phyloP scores from a whole-genome alignment of 2,888 invertebrate genomes.

The Stictocephala bisonia region DNA sequence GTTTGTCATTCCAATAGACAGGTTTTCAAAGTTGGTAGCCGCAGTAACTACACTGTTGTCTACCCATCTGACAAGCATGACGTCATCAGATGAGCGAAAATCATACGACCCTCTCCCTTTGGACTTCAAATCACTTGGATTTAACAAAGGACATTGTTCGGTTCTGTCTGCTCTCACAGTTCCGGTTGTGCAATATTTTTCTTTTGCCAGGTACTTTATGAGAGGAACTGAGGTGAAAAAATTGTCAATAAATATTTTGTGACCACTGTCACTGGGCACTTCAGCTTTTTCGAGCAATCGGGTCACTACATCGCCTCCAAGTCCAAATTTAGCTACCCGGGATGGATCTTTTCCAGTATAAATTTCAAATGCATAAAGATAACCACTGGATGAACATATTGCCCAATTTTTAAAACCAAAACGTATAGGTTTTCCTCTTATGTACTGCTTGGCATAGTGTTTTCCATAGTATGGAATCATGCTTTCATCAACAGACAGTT shows the following conservation, averaged over 20 bases:
- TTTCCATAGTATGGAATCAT: conserved; percentile 43
- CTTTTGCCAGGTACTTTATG: too few species aligned
- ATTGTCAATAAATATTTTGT: conserved; percentile 34
- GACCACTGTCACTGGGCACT: too few species aligned
- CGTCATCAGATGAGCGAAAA: conserved; percentile 11
- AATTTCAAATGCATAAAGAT: conserved; percentile 33
- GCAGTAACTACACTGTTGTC: conserved; percentile 24
- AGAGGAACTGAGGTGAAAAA: conserved; percentile 31
- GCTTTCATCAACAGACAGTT: too few species aligned
- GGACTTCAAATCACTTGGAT: neutral
- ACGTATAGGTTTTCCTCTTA: conserved; percentile 36
- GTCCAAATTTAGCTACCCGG: conserved; percentile 25
- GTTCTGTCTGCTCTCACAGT: conserved; percentile 9
- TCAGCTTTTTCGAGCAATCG: conserved; percentile 34
- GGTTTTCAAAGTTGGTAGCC: conserved; percentile 36
- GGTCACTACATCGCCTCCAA: too few species aligned
- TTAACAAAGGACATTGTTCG: conserved; percentile 34
- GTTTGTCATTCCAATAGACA: neutral
- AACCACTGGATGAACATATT: conserved; percentile 40
- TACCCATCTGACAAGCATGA: conserved; percentile 26
- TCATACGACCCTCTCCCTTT: too few species aligned
- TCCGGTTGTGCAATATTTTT: conserved; percentile 25
- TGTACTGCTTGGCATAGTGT: conserved; percentile 42
- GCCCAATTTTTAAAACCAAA: conserved; percentile 46
- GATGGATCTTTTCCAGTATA: conserved; percentile 15